phyloP scores from a whole-genome alignment of 1,140 invertebrate genomes.

The Saccostrea echinata region DNA sequence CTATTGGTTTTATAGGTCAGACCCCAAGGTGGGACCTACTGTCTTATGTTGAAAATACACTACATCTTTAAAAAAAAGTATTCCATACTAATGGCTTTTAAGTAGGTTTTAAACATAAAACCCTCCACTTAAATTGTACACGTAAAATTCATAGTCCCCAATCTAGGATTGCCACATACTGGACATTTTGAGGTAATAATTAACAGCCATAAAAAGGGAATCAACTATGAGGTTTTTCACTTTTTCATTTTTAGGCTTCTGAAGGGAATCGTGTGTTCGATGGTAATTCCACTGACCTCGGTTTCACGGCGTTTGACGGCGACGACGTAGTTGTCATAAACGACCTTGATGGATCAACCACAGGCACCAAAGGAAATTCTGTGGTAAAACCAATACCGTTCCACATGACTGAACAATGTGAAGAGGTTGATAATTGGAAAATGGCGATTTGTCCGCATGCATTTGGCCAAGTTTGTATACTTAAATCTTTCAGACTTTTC shows the following conservation, averaged over 20 bases:
- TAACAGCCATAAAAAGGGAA: no score
- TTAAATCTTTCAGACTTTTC: background rate
- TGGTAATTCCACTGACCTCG: slow-evolving; percentile 39
- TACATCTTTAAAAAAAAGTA: no score
- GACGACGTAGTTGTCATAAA: slow-evolving; percentile 41
- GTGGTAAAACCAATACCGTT: slow-evolving; percentile 54
- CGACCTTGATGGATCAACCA: slow-evolving; percentile 49
- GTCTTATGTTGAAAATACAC: no score
- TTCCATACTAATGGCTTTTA: no score
- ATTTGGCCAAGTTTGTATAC: slow-evolving; percentile 49
- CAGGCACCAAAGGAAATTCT: background rate
- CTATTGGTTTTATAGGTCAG: no score
- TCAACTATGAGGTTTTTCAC: background rate
- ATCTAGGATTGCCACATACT: no score
- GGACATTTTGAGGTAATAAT: no score
- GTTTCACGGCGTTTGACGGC: slow-evolving; percentile 42
- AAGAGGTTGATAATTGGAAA: slow-evolving; percentile 49
- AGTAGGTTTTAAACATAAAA: no score
- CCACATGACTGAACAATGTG: slow-evolving; percentile 49
- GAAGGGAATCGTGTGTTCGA: slow-evolving; percentile 52
- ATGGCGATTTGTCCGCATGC: slow-evolving; percentile 56
- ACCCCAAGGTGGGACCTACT: no score
- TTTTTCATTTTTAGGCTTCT: background rate
- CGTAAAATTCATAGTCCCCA: no score
- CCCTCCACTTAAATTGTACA: no score